phyloP scores from a whole-genome alignment of 2,113 vertebrate species.

The Lampris megalopsis region DNA sequence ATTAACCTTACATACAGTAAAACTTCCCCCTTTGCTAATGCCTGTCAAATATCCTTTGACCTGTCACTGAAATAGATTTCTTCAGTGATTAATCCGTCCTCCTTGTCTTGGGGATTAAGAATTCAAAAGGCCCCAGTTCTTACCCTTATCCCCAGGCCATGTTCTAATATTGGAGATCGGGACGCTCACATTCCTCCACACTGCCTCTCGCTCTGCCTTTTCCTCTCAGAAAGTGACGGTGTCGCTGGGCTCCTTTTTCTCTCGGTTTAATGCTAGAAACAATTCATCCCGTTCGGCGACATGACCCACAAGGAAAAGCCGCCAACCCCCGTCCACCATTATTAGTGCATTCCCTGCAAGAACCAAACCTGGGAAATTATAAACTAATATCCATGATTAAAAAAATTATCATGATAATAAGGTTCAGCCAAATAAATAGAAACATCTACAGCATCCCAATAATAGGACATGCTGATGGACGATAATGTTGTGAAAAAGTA shows the following conservation, averaged over 20 bases:
- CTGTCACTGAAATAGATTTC: conserved; percentile 64
- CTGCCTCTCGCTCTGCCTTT: conserved; percentile 4
- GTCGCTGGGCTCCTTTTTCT: conserved; percentile 11
- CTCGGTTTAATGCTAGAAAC: not conserved
- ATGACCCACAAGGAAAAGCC: not conserved
- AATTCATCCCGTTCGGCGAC: conserved; percentile 6
- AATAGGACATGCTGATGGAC: conserved; percentile 43
- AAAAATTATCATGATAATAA: conserved; percentile 17
- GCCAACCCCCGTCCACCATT: not conserved
- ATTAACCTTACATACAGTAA: conserved; percentile 46
- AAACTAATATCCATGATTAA: conserved; percentile 15
- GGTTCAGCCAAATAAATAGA: conserved; percentile 36
- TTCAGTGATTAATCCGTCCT: conserved; percentile 67
- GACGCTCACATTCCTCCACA: conserved; percentile 11
- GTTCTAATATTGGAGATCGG: conserved; percentile 66
- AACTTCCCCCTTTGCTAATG: conserved; percentile 44
- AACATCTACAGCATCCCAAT: conserved; percentile 40
- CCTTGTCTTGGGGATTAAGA: conserved; percentile 70
- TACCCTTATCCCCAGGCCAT: conserved; percentile 59
- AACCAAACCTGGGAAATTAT: not conserved
- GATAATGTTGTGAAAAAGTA: conserved; percentile 48
- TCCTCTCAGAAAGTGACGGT: conserved; percentile 10
- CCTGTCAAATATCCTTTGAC: conserved; percentile 70
- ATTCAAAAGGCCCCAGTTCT: conserved; percentile 56
- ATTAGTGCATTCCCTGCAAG: not conserved